A percentile compares a stretch with the other conserved stretches of the same genome.
Conservation (phyloP, 2,797 vertebrate genomes). For the Ataeniobius toweri region DNA sequence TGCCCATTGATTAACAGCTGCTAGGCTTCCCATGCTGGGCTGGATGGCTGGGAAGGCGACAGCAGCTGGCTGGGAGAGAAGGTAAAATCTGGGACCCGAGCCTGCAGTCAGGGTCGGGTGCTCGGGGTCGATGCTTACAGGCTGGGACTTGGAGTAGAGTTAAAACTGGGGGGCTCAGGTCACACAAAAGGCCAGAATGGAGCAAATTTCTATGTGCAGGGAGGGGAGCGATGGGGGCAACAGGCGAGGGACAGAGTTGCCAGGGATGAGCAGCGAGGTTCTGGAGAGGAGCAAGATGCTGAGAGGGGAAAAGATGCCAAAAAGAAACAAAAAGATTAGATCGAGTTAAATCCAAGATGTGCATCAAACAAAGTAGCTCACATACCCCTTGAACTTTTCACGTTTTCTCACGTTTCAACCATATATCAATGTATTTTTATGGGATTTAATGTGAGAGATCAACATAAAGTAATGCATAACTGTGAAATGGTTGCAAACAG, state of each 20-base stretch:
- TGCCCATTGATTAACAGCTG: constrained; percentile 85
- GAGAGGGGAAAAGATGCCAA: constrained; percentile 43
- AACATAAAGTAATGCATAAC: background rate
- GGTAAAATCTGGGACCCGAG: constrained; percentile 54
- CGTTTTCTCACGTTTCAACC: background rate
- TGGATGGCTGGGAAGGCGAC: constrained; percentile 75
- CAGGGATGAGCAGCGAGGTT: constrained; percentile 31
- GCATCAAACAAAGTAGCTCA: constrained; percentile 17
- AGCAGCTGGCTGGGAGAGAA: constrained; percentile 72
- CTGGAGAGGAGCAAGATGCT: constrained; percentile 58
- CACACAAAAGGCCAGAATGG: constrained; percentile 23
- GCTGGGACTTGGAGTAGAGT: constrained; percentile 33
- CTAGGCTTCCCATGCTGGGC: constrained; percentile 80
- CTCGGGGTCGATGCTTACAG: constrained; percentile 24
- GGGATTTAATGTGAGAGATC: background rate
- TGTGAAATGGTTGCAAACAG: background rate
- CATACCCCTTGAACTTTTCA: background rate
- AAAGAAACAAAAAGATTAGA: constrained; percentile 45
- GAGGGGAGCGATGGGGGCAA: constrained; percentile 32
- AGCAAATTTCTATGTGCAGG: constrained; percentile 36
- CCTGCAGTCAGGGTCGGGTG: constrained; percentile 30
- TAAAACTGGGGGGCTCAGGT: constrained; percentile 8
- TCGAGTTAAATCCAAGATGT: constrained; percentile 7
- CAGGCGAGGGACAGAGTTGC: constrained; percentile 45
- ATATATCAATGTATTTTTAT: background rate